A percentile compares a stretch with the other conserved stretches of the same genome.
Conservation (phyloP, 2,113 vertebrate species). For the Myotis brandtii region DNA sequence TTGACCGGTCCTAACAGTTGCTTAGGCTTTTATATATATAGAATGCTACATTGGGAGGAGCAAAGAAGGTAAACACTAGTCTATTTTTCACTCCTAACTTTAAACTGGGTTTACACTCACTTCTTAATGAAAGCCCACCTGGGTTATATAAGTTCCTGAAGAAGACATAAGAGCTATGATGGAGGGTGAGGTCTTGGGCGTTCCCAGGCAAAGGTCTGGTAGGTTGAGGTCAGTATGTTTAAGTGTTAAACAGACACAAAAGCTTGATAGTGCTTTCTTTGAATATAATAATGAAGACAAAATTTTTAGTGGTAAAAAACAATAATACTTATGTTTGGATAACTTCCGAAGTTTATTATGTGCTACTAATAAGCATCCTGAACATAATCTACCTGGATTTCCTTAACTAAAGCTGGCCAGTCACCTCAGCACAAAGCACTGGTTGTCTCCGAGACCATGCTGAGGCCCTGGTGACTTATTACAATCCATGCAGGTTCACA, state of each 20-base stretch:
- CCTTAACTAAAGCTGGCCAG: not conserved
- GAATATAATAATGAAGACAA: not conserved
- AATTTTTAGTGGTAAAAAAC: not conserved
- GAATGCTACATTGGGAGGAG: not conserved
- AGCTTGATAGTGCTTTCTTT: not conserved
- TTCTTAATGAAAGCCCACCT: not conserved
- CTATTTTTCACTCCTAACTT: not conserved
- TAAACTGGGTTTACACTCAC: not conserved
- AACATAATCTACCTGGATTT: not conserved
- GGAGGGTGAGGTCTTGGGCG: not conserved
- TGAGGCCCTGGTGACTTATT: not conserved
- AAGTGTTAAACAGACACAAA: not conserved
- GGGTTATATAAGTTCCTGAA: not conserved
- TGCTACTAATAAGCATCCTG: not conserved
- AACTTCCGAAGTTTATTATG: not conserved
- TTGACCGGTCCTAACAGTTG: no score
- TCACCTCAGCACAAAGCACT: not conserved
- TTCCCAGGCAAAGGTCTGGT: not conserved
- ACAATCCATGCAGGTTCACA: not conserved
- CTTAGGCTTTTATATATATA: no score
- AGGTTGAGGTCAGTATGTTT: not conserved
- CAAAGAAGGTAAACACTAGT: fast-evolving
- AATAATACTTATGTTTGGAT: not conserved
- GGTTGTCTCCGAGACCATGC: not conserved
- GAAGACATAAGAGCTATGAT: not conserved